Evolutionary conservation across 2,888 invertebrate genomes (phyloP), one percentile per base, ranked within the genome.

Genomic region (Diaphora mendica): DNA sequence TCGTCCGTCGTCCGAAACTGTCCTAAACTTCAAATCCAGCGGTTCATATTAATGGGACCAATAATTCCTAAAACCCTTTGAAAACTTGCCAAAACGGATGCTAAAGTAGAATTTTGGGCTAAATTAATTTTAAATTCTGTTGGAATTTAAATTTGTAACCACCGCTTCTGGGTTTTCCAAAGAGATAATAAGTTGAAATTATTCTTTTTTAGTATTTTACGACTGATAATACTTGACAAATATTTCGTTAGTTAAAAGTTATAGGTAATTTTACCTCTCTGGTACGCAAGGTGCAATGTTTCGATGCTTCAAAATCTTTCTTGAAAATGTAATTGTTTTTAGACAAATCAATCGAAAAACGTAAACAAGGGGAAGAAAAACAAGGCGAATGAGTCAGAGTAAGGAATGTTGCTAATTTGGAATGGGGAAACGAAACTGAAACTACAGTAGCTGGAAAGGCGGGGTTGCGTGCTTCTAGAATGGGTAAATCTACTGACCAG

Each of bases 41-140:
- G 71, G 71, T 71, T 59, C 39, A 68, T 48, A 39, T 68, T 69
- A 71, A 75, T 75, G 69, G 71, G 65, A 68, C 71, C 68, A 71
- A 75, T 75, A 71, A 71, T 59, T 69, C 44, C 70, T 59, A 55
- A 68, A 71, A 69, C 74, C 35, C 64, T 68, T 51, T 68, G 62
- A 42, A 55, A 70, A 68, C 20, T 64, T 71, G 68, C 30, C 15
- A 68, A 68, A 71, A 71, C 68, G 68, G 55, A 64, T 71, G 15
- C 62, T 64, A 42, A 39, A 48, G 51, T 59, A 33, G 51, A 64
- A 71, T 64, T 71, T 71, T 64, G 39, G 42, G 26, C 26, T 26
- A 26, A 35, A 55, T 55, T 15, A 35, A 69, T 59, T 39, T 59
- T n/a, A 35, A 26, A 69, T 39, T 69, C 35, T 26, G 55, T 67